These are phyloP conservation scores for Silvanus unidentatus DNA, from an alignment of 2,888 invertebrate genomes.

Conservation along the genomic window DNA sequence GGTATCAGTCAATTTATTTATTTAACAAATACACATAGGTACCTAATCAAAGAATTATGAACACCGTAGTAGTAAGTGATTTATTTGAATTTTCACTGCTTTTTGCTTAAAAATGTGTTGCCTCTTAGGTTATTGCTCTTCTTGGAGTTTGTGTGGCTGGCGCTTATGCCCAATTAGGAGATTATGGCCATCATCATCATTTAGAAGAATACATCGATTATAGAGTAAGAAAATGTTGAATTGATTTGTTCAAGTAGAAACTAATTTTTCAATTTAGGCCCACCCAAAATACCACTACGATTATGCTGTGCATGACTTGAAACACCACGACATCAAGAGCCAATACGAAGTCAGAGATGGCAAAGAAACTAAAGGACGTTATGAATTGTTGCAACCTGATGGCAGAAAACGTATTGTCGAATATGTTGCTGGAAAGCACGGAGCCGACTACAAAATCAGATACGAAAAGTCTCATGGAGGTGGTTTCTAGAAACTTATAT, in stretches of 20 bases:
- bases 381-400: conserved; percentile 39
- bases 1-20: conserved; percentile 27
- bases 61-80: conserved; percentile 31
- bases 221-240: conserved; percentile 24
- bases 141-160: conserved; percentile 24
- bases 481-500: too few relatives aligned
- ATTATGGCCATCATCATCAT: conserved; percentile 28
- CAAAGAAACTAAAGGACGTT: conserved; percentile 36
- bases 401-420: conserved; percentile 40
- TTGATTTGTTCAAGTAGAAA: neutral
- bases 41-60: conserved; percentile 26
- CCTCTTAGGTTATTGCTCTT: conserved; percentile 29
- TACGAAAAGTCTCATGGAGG: conserved; percentile 22
- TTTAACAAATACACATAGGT: conserved; percentile 16
- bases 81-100: too few relatives aligned
- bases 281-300: conserved; percentile 39
- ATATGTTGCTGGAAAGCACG: conserved; percentile 40
- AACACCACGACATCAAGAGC: conserved; percentile 40
- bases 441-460: conserved; percentile 37
- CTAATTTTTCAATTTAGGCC: conserved; percentile 22
- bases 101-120: conserved; percentile 10
- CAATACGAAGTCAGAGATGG: conserved; percentile 39
- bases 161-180: conserved; percentile 21
- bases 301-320: conserved; percentile 38
- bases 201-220: conserved; percentile 39